These are phyloP conservation scores for Nomada fabriciana DNA, from an alignment of 2,888 invertebrate species.

Conservation along the genomic window DNA sequence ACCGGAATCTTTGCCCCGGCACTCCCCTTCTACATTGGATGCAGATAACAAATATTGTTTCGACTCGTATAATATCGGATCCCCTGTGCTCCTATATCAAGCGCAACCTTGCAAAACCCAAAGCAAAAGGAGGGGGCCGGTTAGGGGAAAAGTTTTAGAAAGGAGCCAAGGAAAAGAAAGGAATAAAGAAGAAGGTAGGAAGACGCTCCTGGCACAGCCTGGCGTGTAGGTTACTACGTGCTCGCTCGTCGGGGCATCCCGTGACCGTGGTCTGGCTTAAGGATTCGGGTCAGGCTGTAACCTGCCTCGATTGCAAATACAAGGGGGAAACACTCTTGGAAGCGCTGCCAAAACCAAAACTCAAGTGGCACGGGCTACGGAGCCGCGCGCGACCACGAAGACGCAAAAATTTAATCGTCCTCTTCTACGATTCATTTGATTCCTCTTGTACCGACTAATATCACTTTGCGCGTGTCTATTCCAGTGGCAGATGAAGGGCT, in stretches of 20 bases:
- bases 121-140: slow-evolving; percentile 32
- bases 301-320: slow-evolving; percentile 82
- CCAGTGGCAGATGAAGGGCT: background rate
- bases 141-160: slow-evolving; percentile 66
- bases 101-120: slow-evolving; percentile 50
- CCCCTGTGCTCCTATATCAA: slow-evolving; percentile 59
- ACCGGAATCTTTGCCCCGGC: slow-evolving; percentile 1
- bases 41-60: slow-evolving; percentile 63
- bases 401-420: slow-evolving; percentile 77
- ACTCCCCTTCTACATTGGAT: slow-evolving; percentile 19
- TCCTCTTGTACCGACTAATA: slow-evolving; percentile 10
- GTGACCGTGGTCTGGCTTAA: slow-evolving; percentile 77
- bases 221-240: slow-evolving; percentile 80
- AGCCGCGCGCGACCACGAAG: slow-evolving; percentile 65
- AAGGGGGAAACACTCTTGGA: slow-evolving; percentile 76
- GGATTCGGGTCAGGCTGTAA: slow-evolving; percentile 81
- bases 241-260: slow-evolving; percentile 75
- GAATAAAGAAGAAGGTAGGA: slow-evolving; percentile 64
- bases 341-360: slow-evolving; percentile 81
- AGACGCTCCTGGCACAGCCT: slow-evolving; percentile 75
- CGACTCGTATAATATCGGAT: slow-evolving; percentile 63
- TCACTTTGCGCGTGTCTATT: background rate
- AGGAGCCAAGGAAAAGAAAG: slow-evolving; percentile 58
- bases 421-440: slow-evolving; percentile 53
- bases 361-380: slow-evolving; percentile 74